These are phyloP conservation scores for Danionella cerebrum DNA, from an alignment of 2,113 vertebrate genomes.

Conservation along the genomic window DNA sequence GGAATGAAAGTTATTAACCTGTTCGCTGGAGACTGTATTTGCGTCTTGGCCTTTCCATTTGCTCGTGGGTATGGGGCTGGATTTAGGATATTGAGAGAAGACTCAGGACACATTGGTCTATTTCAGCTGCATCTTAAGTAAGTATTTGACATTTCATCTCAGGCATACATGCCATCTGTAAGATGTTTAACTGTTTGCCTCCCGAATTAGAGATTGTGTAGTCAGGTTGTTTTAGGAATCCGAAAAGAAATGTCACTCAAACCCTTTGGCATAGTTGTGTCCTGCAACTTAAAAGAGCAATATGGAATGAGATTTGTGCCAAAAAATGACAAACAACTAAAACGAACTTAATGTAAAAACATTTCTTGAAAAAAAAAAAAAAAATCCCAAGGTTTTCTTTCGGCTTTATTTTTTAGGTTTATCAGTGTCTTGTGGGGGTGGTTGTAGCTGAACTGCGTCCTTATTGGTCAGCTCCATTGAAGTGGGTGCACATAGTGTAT, in stretches of 20 bases:
- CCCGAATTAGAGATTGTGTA: background rate
- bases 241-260: background rate
- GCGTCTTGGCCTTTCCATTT: slow-evolving; percentile 33
- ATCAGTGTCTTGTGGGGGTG: too few relatives aligned
- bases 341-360: too few relatives aligned
- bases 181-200: slow-evolving; percentile 27
- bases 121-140: slow-evolving; percentile 38
- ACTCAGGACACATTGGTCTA: slow-evolving; percentile 31
- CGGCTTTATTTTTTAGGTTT: too few relatives aligned
- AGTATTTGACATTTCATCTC: slow-evolving; percentile 41
- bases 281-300: too few relatives aligned
- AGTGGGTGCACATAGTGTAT: too few relatives aligned
- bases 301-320: too few relatives aligned
- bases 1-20: slow-evolving; percentile 62
- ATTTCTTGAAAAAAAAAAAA: too few relatives aligned
- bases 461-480: too few relatives aligned
- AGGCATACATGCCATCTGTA: background rate
- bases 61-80: slow-evolving; percentile 11
- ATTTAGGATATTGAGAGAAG: slow-evolving; percentile 19
- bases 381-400: too few relatives aligned
- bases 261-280: background rate
- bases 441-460: too few relatives aligned
- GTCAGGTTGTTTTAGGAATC: background rate
- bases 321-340: too few relatives aligned
- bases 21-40: slow-evolving; percentile 29